Conservation (phyloP, 1,140 invertebrate species). For the Formica selysi region DNA sequence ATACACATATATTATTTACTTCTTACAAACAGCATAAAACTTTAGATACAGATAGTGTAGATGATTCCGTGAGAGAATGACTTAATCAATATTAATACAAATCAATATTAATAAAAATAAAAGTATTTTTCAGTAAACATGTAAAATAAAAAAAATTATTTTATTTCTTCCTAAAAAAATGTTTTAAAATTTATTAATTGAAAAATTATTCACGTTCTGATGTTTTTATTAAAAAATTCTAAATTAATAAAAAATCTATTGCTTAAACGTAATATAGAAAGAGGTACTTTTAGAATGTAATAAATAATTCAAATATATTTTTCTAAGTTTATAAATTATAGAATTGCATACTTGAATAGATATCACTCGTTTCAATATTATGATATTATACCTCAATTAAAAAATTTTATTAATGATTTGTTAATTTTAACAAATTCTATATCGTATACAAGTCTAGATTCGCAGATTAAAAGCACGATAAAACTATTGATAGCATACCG, state of each 20-base stretch:
- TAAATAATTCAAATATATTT: neutral
- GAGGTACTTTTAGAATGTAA: neutral
- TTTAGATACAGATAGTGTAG: neutral
- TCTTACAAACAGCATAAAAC: neutral
- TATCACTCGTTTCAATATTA: neutral
- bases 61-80: neutral
- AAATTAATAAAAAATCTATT: neutral
- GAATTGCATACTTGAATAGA: neutral
- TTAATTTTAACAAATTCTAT: constrained; percentile 4
- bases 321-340: neutral
- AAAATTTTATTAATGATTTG: neutral
- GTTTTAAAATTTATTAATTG: neutral
- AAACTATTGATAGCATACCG: neutral
- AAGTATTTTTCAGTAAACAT: neutral
- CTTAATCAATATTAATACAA: neutral
- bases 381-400: neutral
- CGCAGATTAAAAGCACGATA: neutral
- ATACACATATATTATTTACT: neutral
- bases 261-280: neutral
- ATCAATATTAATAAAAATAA: neutral
- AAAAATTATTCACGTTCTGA: neutral
- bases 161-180: neutral
- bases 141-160: neutral
- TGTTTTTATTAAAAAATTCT: no score
- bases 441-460: constrained; percentile 3